These are phyloP conservation scores for Cosmopolites sordidus DNA, from an alignment of 2,888 invertebrate species.

Conservation along the genomic window DNA sequence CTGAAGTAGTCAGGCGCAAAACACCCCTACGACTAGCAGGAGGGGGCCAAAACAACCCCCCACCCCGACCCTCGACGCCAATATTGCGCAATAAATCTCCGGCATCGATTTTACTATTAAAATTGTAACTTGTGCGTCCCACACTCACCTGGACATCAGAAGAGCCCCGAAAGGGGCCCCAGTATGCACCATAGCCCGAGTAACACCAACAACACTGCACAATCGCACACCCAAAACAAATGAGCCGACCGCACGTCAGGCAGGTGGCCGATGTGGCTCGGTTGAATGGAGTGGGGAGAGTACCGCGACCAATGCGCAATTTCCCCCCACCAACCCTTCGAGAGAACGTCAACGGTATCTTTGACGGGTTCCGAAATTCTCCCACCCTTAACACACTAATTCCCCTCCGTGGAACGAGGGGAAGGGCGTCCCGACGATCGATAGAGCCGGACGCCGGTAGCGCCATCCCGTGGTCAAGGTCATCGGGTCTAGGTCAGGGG, in stretches of 20 bases:
- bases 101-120: no score
- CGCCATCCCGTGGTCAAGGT: constrained; percentile 27
- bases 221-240: constrained; percentile 23
- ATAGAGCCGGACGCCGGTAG: constrained; percentile 13
- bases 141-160: constrained; percentile 4
- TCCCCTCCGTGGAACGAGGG: no score
- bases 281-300: constrained; percentile 24
- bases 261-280: constrained; percentile 17
- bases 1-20: no score
- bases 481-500: constrained; percentile 29
- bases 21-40: neutral
- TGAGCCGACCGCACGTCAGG: constrained; percentile 19
- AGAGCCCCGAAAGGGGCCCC: neutral
- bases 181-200: no score
- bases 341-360: neutral
- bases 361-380: no score
- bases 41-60: neutral
- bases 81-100: neutral
- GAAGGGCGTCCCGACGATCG: no score
- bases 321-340: constrained; percentile 39
- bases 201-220: constrained; percentile 16
- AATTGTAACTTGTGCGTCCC: no score
- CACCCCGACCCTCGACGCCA: neutral
- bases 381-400: no score
- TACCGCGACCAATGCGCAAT: constrained; percentile 45